Conservation (phyloP, 1,140 invertebrate species). For the Hyposmocoma kahamanoa region DNA sequence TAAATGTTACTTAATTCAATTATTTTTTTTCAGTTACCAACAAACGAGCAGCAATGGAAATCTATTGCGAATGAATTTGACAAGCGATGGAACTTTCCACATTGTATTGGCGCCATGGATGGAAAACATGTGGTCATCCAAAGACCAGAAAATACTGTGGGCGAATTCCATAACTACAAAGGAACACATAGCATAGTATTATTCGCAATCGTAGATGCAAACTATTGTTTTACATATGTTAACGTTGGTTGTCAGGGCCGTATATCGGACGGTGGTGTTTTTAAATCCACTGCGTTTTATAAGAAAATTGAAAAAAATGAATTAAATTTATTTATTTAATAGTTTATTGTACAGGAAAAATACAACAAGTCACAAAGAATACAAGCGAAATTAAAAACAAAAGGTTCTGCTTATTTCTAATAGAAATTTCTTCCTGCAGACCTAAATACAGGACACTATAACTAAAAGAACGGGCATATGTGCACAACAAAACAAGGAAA, state of each 20-base stretch:
- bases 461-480: too few species aligned
- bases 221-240: not conserved
- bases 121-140: not conserved
- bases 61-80: not conserved
- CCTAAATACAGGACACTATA: too few species aligned
- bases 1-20: not conserved
- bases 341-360: too few species aligned
- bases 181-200: not conserved
- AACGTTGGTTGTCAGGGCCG: slow-evolving; percentile 5
- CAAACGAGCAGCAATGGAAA: not conserved
- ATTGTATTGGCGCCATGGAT: not conserved
- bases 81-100: not conserved
- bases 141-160: not conserved
- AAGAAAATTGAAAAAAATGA: not conserved
- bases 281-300: not conserved
- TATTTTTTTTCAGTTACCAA: not conserved
- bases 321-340: too few species aligned
- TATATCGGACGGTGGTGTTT: slow-evolving; percentile 3
- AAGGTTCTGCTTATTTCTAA: too few species aligned
- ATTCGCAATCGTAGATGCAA: slow-evolving; percentile 4
- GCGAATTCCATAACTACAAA: slow-evolving; percentile 1
- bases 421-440: too few species aligned
- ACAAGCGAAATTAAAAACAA: too few species aligned
- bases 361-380: too few species aligned
- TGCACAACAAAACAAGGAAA: too few species aligned